A percentile compares a stretch with the other conserved stretches of the same genome.
phyloP scores from a whole-genome alignment of 2,888 invertebrate species.

The Philonicus albiceps region DNA sequence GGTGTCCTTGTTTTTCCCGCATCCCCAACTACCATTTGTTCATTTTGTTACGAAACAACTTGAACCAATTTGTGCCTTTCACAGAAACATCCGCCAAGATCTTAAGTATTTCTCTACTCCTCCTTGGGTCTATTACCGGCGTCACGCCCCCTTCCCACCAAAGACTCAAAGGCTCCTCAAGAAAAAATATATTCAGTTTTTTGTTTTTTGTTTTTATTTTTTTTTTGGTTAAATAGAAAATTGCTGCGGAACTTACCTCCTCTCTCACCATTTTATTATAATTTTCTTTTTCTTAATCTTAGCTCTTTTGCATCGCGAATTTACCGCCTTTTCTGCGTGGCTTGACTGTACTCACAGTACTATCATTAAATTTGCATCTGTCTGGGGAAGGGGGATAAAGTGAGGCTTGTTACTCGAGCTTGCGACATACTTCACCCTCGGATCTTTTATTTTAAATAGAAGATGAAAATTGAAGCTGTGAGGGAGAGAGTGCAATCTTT shows the following conservation, averaged over 20 bases:
- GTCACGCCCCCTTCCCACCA: neutral
- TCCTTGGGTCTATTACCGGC: neutral
- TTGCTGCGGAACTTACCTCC: neutral
- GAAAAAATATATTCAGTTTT: neutral
- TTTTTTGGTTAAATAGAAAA: neutral
- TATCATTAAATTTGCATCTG: neutral
- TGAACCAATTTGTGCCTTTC: neutral
- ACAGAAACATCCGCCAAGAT: neutral
- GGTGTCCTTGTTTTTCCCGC: neutral
- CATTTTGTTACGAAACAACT: neutral
- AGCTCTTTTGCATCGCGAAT: neutral
- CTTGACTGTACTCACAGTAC: neutral
- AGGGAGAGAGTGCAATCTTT: neutral
- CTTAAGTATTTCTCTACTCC: neutral
- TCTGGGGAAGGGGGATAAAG: neutral
- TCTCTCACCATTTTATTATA: neutral
- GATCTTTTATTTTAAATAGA: neutral
- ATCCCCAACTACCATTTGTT: neutral
- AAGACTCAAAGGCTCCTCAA: neutral
- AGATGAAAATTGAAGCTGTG: neutral
- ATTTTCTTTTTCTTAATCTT: neutral
- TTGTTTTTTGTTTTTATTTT: neutral
- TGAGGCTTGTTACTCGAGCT: neutral
- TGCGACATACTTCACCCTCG: neutral
- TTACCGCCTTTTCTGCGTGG: neutral